Percentiles rank a stretch among this genome's conserved stretches.
These are phyloP conservation scores for Poeciliopsis retropinna DNA, from an alignment of 2,113 vertebrate species.

Conservation along the genomic window DNA sequence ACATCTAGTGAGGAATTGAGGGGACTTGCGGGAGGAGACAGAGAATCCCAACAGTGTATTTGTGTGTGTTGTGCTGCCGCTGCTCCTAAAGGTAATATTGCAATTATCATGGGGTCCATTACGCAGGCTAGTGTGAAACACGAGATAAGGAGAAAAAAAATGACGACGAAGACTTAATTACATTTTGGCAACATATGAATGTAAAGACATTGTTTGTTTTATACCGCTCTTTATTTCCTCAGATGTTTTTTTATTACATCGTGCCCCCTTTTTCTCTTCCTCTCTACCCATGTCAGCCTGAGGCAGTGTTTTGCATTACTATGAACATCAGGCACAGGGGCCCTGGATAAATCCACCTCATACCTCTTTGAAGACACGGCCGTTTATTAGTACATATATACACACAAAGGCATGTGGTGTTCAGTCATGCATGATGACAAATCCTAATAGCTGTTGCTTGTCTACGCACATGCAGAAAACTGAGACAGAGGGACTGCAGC, in stretches of 20 bases:
- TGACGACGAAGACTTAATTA: neutral
- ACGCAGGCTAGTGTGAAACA: neutral
- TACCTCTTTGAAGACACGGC: conserved; percentile 49
- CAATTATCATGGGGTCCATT: neutral
- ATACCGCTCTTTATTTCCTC: conserved; percentile 41
- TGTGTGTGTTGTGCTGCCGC: neutral
- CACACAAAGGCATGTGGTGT: conserved; percentile 29
- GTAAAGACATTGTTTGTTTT: conserved; percentile 31
- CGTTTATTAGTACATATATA: conserved; percentile 35
- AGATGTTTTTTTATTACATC: conserved; percentile 6
- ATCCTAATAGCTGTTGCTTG: conserved; percentile 58
- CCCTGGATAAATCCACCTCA: conserved; percentile 56
- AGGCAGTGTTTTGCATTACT: conserved; percentile 70
- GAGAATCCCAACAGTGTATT: neutral
- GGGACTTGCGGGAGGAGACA: too few species aligned
- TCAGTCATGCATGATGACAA: conserved; percentile 54
- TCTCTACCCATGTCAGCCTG: conserved; percentile 48
- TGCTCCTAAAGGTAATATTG: neutral
- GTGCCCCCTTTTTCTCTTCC: neutral
- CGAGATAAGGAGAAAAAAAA: neutral
- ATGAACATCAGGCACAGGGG: conserved; percentile 60
- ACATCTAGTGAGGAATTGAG: too few species aligned
- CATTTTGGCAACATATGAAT: conserved; percentile 9
- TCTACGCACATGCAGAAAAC: conserved; percentile 28
- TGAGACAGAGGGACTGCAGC: conserved; percentile 29